These are phyloP conservation scores for Colossoma macropomum DNA, from an alignment of 2,113 vertebrate genomes.

Conservation along the genomic window DNA sequence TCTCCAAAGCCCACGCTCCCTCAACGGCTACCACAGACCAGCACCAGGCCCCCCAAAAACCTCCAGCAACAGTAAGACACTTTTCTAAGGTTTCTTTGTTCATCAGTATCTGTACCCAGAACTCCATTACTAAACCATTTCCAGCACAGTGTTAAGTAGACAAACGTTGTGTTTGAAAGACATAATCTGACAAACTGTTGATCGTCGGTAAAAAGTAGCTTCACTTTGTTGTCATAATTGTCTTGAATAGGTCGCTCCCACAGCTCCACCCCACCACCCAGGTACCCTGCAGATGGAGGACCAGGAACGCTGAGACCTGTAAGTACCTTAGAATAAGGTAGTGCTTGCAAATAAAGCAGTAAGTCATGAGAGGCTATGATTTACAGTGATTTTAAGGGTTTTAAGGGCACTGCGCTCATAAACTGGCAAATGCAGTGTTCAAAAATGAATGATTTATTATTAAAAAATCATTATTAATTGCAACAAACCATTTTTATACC, in stretches of 20 bases:
- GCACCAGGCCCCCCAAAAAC: constrained; percentile 65
- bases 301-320: constrained; percentile 73
- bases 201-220: neutral
- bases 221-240: neutral
- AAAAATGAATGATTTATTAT: too few species aligned
- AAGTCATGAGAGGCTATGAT: too few species aligned
- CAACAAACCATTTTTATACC: too few species aligned
- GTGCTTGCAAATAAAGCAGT: neutral
- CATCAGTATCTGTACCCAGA: neutral
- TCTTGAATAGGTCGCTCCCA: constrained; percentile 63
- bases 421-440: too few species aligned
- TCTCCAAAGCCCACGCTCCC: constrained; percentile 61
- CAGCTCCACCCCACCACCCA: constrained; percentile 71
- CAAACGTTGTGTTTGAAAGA: too few species aligned
- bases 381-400: too few species aligned
- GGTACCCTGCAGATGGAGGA: constrained; percentile 70
- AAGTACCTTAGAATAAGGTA: constrained; percentile 52
- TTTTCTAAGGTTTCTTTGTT: neutral
- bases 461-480: too few species aligned
- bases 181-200: too few species aligned
- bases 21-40: constrained; percentile 72
- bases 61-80: constrained; percentile 68
- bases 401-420: too few species aligned
- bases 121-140: too few species aligned
- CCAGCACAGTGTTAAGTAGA: too few species aligned